Percentiles rank a stretch among this genome's conserved stretches.
Conservation (phyloP, 2,113 vertebrate species). For the Crotalus helleri region DNA sequence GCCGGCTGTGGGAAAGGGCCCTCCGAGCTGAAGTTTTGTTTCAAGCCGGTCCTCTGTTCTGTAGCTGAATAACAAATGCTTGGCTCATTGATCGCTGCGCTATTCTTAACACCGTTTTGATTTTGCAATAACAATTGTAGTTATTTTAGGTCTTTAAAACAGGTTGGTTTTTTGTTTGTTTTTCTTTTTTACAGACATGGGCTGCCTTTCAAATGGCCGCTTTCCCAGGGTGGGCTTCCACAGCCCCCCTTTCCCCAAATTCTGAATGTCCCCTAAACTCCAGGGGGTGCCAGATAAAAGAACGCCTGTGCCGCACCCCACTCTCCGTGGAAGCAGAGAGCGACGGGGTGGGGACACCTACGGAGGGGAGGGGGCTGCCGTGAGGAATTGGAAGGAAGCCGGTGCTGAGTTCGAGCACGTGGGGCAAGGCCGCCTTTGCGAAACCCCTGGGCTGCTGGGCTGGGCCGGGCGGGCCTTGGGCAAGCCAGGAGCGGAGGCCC, state of each 20-base stretch:
- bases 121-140: too few species aligned
- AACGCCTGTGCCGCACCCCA: too few species aligned
- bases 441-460: background rate
- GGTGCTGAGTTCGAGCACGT: background rate
- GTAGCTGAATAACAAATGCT: background rate
- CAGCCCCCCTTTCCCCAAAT: background rate
- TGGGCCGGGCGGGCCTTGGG: background rate
- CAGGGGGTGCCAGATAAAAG: too few species aligned
- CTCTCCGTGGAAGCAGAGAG: too few species aligned
- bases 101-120: background rate
- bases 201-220: background rate
- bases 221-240: rapidly evolving
- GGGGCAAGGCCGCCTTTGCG: background rate
- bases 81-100: background rate
- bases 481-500: background rate
- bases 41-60: background rate
- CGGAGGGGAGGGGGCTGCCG: rapidly evolving
- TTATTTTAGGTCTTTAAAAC: too few species aligned
- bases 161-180: too few species aligned
- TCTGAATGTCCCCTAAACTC: background rate
- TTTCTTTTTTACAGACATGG: too few species aligned
- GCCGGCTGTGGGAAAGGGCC: background rate
- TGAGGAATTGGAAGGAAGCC: background rate
- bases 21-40: background rate
- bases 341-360: background rate